Base-by-base conservation (phyloP, 1,140 invertebrate genomes). In the Luehdorfia chinensis region DNA sequence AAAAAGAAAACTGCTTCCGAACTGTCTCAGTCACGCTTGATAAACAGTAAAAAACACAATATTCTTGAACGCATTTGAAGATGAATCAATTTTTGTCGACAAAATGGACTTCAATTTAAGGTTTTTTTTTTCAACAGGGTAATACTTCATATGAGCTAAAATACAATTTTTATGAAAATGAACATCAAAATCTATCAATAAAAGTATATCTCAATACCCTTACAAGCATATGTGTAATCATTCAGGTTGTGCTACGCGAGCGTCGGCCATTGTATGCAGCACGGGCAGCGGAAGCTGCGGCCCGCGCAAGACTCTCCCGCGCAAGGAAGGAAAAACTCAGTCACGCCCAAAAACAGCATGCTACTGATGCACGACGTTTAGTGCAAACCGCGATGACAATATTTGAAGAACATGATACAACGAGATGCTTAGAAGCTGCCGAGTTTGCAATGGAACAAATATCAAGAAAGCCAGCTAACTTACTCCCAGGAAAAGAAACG, bases 381-480 rank as follows among this genome's bases (percentile, higher is more conserved):
- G 41, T 85, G 4, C 36, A 54, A 7, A 59, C 64, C 18, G 61
- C 74, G 12, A 50, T 68, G 30, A 50, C 48, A 1, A 46, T 66
- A 13, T 60, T 55, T 8, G 62, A 80, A 13, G 53, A 72, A 58
- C 59, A 59, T 21, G 72, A 85, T 21, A 83, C 81, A 0, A 41
- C 51, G 1, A 85, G 71, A 53, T 83, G 78, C 46, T 28, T 85
- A 8, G 81, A 85, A 54, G 41, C 59, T 3, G 78, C 75, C 0
- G 71, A 83, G 47, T 85, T 83, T 39, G 81, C 55, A 2, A 71
- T 85, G 62, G 71, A 85, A 47, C 78, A 77, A 57, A 79, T 85
- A 39, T 39, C 66, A 9, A 68, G 66, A 13, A 79, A 78, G 33
- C 70, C 74, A 5, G 27, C 51, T 1, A 67, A 62, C 13, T 49